Conservation (phyloP, 2,113 vertebrate species). For the Peromyscus maniculatus region DNA sequence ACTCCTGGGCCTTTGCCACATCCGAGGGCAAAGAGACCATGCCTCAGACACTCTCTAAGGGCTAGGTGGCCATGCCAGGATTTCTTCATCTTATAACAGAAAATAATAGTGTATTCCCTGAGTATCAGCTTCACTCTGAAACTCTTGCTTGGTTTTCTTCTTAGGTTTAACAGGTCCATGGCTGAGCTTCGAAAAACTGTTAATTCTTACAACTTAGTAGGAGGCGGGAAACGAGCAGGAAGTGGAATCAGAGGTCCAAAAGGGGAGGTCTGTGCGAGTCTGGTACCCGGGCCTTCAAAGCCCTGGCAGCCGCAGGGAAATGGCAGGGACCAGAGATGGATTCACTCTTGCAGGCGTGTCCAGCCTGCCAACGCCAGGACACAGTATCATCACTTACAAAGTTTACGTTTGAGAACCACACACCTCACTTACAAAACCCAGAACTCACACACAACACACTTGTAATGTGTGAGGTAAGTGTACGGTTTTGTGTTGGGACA, state of each 20-base stretch:
- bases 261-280: background rate
- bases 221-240: background rate
- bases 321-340: background rate
- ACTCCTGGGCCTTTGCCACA: background rate
- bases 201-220: constrained; percentile 1
- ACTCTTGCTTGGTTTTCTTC: constrained; percentile 67
- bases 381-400: background rate
- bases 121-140: constrained; percentile 48
- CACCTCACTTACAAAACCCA: too few relatives aligned
- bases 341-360: background rate
- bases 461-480: background rate
- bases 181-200: constrained; percentile 3
- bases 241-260: constrained; percentile 29
- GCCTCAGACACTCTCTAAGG: background rate
- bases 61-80: background rate
- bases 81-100: constrained; percentile 32
- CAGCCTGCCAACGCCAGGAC: background rate
- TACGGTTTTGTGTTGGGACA: background rate
- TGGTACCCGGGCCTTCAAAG: background rate
- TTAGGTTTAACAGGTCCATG: constrained; percentile 52
- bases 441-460: background rate
- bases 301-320: background rate
- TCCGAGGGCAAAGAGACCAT: background rate
- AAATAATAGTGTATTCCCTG: background rate
- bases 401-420: background rate